Conservation (phyloP, 2,888 invertebrate genomes). For the Adelognathus sp. region DNA sequence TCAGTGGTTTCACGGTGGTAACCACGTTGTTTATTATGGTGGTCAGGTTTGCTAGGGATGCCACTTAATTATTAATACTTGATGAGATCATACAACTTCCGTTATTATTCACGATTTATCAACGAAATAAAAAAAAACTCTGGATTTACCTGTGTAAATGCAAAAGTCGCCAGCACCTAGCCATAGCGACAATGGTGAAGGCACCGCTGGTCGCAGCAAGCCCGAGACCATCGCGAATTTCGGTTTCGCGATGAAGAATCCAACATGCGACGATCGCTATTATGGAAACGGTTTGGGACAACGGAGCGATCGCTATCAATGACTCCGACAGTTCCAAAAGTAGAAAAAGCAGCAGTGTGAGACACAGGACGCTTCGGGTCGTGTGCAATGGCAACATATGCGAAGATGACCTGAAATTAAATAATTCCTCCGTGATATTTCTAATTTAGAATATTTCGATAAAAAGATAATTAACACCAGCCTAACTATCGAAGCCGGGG, state of each 20-base stretch:
- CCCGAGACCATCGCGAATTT: conserved; percentile 65
- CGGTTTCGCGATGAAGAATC: conserved; percentile 71
- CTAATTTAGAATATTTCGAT: background rate
- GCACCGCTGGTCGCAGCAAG: conserved; percentile 64
- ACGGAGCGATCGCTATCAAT: conserved; percentile 62
- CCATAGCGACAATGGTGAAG: conserved; percentile 65
- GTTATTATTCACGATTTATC: too few relatives aligned
- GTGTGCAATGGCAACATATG: conserved; percentile 68
- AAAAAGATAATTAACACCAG: conserved; percentile 7
- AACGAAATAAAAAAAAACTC: background rate
- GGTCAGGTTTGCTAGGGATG: too few relatives aligned
- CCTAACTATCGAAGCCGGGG: too few relatives aligned
- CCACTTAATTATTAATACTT: too few relatives aligned
- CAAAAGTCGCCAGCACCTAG: conserved; percentile 67
- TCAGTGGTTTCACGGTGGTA: too few relatives aligned
- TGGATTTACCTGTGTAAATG: conserved; percentile 65
- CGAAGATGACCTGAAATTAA: conserved; percentile 58
- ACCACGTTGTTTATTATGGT: too few relatives aligned
- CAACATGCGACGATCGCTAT: conserved; percentile 71
- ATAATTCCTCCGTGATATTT: background rate
- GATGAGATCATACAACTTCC: too few relatives aligned
- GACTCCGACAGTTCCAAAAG: conserved; percentile 69
- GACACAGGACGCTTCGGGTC: conserved; percentile 65
- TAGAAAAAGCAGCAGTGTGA: conserved; percentile 62
- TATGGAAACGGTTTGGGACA: conserved; percentile 66